A percentile compares a stretch with the other conserved stretches of the same genome.
Evolutionary conservation across 92 coral and sea anemone genomes (phyloP).

Genomic region (Ricordea florida): DNA sequence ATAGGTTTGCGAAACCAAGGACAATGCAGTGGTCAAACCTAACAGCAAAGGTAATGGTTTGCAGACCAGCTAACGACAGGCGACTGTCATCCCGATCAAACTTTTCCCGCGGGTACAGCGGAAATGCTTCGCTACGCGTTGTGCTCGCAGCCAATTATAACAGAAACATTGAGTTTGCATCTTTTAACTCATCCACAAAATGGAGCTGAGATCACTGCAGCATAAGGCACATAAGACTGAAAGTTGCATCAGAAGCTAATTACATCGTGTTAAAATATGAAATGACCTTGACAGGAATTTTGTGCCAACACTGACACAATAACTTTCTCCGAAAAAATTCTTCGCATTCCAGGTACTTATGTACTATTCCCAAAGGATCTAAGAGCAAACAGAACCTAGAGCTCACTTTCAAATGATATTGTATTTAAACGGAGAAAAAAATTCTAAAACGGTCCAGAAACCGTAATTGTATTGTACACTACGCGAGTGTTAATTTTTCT

Average conservation of each 20-base stretch:
- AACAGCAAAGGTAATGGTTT: background rate
- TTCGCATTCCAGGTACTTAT: constrained; percentile 70
- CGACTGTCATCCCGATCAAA: background rate
- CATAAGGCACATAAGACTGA: no score
- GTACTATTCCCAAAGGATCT: constrained; percentile 73
- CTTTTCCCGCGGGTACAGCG: constrained; percentile 8
- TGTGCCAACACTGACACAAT: constrained; percentile 31
- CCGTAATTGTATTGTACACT: no score
- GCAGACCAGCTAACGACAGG: background rate
- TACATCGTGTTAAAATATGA: background rate
- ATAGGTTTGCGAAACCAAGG: background rate
- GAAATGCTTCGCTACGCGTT: no score
- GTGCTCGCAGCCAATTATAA: no score
- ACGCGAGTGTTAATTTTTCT: no score
- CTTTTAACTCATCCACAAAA: no score
- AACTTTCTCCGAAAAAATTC: constrained; percentile 36
- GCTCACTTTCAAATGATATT: background rate
- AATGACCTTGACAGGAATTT: constrained; percentile 4
- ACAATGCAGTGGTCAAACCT: background rate
- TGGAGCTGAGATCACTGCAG: no score
- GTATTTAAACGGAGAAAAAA: no score
- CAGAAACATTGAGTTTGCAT: no score
- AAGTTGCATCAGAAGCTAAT: background rate
- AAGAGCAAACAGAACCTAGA: constrained; percentile 47
- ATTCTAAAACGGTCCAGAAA: background rate